A percentile compares a stretch with the other conserved stretches of the same genome.
Conservation (phyloP, 2,888 invertebrate genomes). For the Crepidodera aurea region DNA sequence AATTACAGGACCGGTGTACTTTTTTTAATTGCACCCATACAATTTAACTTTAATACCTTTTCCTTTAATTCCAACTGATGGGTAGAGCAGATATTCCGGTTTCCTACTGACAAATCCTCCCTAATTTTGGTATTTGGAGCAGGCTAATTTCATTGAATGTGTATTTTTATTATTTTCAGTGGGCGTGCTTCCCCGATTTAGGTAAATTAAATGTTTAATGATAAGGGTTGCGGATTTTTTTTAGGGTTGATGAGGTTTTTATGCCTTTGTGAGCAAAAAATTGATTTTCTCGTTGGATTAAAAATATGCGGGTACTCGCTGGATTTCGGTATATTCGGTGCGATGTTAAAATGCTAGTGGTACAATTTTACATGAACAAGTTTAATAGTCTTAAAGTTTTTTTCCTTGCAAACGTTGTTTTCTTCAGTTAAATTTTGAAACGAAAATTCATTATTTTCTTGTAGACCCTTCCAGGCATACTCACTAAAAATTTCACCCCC, state of each 20-base stretch:
- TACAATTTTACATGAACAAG: no score
- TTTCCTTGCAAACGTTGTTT: no score
- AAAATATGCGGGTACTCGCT: no score
- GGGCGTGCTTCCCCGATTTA: neutral
- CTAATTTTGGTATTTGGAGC: constrained; percentile 19
- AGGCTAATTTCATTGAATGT: constrained; percentile 19
- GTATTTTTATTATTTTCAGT: constrained; percentile 20
- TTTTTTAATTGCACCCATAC: constrained; percentile 5
- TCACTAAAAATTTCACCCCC: no score
- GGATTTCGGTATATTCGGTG: no score
- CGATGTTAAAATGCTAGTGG: no score
- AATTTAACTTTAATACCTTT: constrained; percentile 10
- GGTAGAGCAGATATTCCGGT: constrained; percentile 21
- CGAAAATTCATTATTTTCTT: no score
- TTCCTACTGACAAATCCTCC: constrained; percentile 26
- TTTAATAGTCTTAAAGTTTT: no score
- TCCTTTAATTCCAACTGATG: constrained; percentile 14
- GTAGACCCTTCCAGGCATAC: no score
- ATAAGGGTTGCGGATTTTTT: constrained; percentile 3
- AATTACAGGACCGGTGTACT: constrained; percentile 13
- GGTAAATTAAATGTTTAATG: constrained; percentile 9
- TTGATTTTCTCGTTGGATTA: no score
- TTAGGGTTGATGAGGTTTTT: neutral
- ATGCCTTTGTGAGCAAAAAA: no score
- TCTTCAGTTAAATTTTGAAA: no score